Conservation (phyloP, 1,140 invertebrate species). For the Neomicropteryx cornuta region DNA sequence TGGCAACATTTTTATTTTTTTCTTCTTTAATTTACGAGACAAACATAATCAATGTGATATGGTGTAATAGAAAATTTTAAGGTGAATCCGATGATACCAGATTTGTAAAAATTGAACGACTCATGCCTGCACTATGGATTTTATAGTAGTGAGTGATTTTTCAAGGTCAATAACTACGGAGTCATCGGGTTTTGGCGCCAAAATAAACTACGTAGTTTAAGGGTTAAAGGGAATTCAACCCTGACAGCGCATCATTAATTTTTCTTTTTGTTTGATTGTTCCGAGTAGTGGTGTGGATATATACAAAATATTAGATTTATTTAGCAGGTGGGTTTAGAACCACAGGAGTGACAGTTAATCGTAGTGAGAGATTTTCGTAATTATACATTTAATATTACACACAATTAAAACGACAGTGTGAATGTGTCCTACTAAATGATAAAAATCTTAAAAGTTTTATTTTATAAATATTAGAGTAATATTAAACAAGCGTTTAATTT, state of each 20-base stretch:
- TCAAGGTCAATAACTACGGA: too few species aligned
- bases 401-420: neutral
- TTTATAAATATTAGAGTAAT: too few species aligned
- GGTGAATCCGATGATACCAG: too few species aligned
- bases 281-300: neutral
- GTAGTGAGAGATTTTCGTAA: neutral
- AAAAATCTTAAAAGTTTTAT: neutral
- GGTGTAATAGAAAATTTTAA: too few species aligned
- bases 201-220: too few species aligned
- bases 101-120: too few species aligned
- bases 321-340: neutral
- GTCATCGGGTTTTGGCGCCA: too few species aligned
- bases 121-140: too few species aligned
- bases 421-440: neutral
- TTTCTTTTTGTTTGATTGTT: neutral
- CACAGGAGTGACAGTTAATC: neutral
- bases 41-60: too few species aligned
- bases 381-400: slow-evolving; percentile 1
- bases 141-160: too few species aligned
- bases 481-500: slow-evolving; percentile 2
- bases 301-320: neutral
- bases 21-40: too few species aligned
- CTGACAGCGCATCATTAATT: neutral
- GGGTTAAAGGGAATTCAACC: neutral
- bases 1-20: too few species aligned